Evolutionary conservation across 2,797 vertebrate genomes (phyloP).

Genomic region (Sebastes elongatus): DNA sequence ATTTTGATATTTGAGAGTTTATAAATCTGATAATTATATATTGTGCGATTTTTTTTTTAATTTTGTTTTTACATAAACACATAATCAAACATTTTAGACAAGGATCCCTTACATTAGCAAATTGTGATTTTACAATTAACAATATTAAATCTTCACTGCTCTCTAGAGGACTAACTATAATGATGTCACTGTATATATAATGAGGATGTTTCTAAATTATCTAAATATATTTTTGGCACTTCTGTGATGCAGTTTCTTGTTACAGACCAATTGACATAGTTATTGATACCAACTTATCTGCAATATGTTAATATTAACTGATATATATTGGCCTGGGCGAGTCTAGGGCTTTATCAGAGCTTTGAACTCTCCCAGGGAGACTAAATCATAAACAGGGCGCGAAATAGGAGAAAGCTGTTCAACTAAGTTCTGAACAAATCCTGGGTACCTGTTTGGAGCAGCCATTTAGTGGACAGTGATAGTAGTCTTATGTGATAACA

Average conservation of each 20-base stretch:
- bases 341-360: too few species aligned
- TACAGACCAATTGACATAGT: fast-evolving
- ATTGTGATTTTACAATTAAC: not conserved
- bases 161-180: too few species aligned
- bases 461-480: too few species aligned
- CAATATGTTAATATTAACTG: not conserved
- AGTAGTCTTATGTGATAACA: not conserved
- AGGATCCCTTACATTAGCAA: not conserved
- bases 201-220: not conserved
- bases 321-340: too few species aligned
- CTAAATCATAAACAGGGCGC: fast-evolving
- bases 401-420: too few species aligned
- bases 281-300: not conserved
- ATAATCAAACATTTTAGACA: not conserved
- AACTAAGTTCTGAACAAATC: too few species aligned
- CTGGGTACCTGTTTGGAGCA: too few species aligned
- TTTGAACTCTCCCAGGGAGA: too few species aligned
- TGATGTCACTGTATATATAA: not conserved
- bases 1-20: not conserved
- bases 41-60: not conserved
- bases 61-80: not conserved
- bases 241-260: not conserved
- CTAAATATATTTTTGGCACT: not conserved
- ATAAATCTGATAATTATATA: not conserved
- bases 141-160: not conserved